A percentile compares a stretch with the other conserved stretches of the same genome.
Evolutionary conservation across 2,113 vertebrate species (phyloP).

Genomic region (Chamaea fasciata): DNA sequence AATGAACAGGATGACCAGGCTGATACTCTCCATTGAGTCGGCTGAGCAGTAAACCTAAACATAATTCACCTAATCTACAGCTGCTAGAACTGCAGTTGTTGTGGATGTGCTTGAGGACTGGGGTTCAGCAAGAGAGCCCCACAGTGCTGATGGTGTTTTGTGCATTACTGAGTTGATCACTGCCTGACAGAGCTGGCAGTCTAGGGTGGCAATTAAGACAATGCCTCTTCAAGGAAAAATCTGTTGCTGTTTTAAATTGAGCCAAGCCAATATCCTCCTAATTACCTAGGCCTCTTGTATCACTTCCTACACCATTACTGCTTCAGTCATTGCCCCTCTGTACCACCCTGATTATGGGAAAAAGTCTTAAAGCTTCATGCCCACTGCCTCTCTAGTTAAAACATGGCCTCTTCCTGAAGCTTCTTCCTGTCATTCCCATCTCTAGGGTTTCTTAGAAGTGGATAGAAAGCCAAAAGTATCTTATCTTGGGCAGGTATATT

Average conservation of each 20-base stretch:
- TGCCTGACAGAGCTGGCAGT: neutral
- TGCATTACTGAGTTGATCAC: rapidly evolving
- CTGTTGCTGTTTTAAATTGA: neutral
- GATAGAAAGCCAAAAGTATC: neutral
- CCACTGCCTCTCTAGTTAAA: neutral
- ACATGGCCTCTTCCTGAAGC: neutral
- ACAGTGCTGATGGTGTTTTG: rapidly evolving
- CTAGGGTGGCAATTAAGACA: neutral
- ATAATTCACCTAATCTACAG: neutral
- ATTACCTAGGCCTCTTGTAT: neutral
- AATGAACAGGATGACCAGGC: neutral
- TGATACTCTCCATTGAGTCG: neutral
- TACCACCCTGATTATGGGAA: neutral
- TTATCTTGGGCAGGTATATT: neutral
- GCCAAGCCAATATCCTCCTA: neutral
- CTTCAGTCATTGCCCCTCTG: neutral
- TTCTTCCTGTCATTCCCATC: neutral
- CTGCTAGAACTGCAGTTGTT: neutral
- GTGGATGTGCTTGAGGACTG: neutral
- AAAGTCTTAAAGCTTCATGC: neutral
- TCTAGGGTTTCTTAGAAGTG: neutral
- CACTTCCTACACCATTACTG: neutral
- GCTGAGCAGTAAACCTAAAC: neutral
- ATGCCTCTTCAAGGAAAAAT: neutral
- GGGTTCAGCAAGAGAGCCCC: rapidly evolving